These are phyloP conservation scores for Argentina silus DNA, from an alignment of 2,797 vertebrate species.

Conservation along the genomic window DNA sequence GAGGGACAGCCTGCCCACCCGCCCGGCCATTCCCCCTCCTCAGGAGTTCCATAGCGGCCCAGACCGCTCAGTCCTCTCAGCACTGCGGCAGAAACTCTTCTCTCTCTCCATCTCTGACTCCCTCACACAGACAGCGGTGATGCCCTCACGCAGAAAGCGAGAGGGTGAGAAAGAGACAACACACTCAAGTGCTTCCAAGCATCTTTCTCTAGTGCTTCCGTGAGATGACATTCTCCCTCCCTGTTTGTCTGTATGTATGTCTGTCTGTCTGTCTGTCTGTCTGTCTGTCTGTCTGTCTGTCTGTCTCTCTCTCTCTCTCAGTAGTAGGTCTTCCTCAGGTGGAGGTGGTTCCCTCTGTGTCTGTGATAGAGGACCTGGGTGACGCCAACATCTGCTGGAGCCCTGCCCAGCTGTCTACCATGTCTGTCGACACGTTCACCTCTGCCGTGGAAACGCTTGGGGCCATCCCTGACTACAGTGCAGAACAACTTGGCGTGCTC, in stretches of 20 bases:
- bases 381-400: constrained; percentile 7
- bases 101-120: background rate
- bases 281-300: background rate
- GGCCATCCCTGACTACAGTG: background rate
- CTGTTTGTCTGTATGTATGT: background rate
- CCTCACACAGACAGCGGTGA: too few species aligned
- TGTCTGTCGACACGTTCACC: background rate
- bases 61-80: constrained; percentile 21
- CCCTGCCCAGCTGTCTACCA: constrained; percentile 1
- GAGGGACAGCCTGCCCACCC: constrained; percentile 13
- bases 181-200: background rate
- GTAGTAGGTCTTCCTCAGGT: background rate
- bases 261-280: background rate
- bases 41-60: constrained; percentile 36
- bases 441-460: constrained; percentile 3
- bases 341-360: background rate
- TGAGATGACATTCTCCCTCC: background rate
- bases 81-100: constrained; percentile 16
- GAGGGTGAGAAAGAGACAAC: background rate
- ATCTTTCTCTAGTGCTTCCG: background rate
- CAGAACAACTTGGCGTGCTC: constrained; percentile 1
- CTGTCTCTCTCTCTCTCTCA: background rate
- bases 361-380: constrained; percentile 8
- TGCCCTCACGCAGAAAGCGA: constrained; percentile 2
- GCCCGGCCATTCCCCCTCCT: constrained; percentile 14